Conservation (phyloP, 2,797 vertebrate species). For the Meda fulgida region DNA sequence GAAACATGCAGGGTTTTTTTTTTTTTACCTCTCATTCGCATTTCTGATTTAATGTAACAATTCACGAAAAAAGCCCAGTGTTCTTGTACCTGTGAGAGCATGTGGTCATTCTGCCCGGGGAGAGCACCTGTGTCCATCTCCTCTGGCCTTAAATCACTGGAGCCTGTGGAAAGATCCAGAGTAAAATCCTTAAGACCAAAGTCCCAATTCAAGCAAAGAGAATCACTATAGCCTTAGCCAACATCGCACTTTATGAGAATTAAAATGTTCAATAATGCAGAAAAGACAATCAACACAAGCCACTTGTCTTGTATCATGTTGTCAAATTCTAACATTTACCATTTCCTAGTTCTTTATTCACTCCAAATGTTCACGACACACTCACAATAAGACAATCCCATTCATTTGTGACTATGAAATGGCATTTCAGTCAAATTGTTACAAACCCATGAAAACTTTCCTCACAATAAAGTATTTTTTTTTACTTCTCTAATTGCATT, state of each 20-base stretch:
- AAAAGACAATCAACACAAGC: not conserved
- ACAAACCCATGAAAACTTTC: not conserved
- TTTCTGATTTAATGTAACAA: not conserved
- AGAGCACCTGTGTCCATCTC: conserved; percentile 71
- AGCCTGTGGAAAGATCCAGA: conserved; percentile 63
- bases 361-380: not conserved
- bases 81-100: conserved; percentile 72
- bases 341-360: not conserved
- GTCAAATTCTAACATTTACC: not conserved
- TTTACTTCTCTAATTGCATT: not conserved
- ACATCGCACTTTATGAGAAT: not conserved
- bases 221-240: not conserved
- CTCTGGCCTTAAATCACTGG: conserved; percentile 72
- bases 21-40: not conserved
- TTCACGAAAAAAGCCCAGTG: not conserved
- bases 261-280: not conserved
- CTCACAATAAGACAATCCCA: not conserved
- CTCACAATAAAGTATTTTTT: not conserved
- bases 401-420: not conserved
- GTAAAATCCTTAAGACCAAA: not conserved
- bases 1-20: not conserved
- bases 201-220: not conserved
- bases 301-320: not conserved
- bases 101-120: conserved; percentile 62
- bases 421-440: not conserved